Percentiles rank a stretch among this genome's conserved stretches.
phyloP scores from a whole-genome alignment of 2,888 invertebrate genomes.

The Pediacus dermestoides region DNA sequence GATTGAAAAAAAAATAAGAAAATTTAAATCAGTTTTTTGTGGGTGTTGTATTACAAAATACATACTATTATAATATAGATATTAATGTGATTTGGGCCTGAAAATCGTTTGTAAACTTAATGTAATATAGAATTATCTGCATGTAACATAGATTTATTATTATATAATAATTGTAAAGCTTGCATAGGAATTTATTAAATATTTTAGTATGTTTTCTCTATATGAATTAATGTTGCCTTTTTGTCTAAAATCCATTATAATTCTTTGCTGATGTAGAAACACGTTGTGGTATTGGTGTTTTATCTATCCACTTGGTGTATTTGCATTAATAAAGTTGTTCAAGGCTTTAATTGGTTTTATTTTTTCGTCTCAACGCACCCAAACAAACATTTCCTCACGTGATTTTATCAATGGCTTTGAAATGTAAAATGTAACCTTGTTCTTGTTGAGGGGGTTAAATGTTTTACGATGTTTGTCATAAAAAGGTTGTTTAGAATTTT shows the following conservation, averaged over 20 bases:
- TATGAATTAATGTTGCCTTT: slow-evolving; percentile 48
- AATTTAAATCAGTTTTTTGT: no score
- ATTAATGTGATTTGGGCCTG: slow-evolving; percentile 46
- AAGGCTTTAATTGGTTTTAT: no score
- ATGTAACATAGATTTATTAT: slow-evolving; percentile 40
- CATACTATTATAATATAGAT: slow-evolving; percentile 27
- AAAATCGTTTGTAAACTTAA: slow-evolving; percentile 43
- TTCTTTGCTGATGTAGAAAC: slow-evolving; percentile 34
- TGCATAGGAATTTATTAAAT: slow-evolving; percentile 46
- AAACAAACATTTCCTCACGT: no score
- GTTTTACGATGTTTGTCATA: no score
- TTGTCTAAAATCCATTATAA: slow-evolving; percentile 34
- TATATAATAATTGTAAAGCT: slow-evolving; percentile 41
- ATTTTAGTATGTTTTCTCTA: slow-evolving; percentile 48
- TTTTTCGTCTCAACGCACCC: no score
- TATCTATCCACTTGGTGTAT: slow-evolving; percentile 22
- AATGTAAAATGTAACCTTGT: no score
- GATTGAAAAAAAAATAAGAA: slow-evolving; percentile 1
- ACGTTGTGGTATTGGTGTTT: slow-evolving; percentile 17
- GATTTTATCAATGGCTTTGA: no score
- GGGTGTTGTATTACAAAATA: slow-evolving; percentile 26
- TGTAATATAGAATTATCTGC: slow-evolving; percentile 44
- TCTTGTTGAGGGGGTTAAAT: no score
- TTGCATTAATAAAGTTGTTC: slow-evolving; percentile 36
- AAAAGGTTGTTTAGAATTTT: no score